Evolutionary conservation across 2,797 vertebrate genomes (phyloP).

Genomic region (Pitangus sulphuratus): DNA sequence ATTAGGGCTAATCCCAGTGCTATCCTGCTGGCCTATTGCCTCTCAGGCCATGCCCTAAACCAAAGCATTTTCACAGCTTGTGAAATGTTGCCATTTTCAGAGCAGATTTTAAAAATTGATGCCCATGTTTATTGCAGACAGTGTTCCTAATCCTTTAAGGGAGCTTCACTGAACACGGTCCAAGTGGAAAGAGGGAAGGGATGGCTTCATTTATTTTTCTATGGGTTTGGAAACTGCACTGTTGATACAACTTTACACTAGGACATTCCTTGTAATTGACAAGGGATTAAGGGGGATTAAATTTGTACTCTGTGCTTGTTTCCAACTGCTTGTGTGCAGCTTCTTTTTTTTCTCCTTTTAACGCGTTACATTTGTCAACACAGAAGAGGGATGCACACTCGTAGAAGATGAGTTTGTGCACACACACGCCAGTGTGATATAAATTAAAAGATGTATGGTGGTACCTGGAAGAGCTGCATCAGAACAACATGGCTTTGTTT

Average conservation of each 20-base stretch:
- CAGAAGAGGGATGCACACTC: neutral
- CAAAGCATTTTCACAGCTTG: constrained; percentile 60
- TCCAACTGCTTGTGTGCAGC: constrained; percentile 10
- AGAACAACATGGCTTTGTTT: neutral
- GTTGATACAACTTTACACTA: constrained; percentile 4
- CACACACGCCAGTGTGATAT: neutral
- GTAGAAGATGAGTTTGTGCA: neutral
- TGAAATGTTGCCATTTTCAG: constrained; percentile 53
- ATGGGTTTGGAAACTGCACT: neutral
- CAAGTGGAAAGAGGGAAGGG: neutral
- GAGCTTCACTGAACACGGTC: neutral
- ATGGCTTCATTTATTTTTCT: constrained; percentile 26
- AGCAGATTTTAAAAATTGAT: constrained; percentile 64
- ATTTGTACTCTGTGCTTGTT: constrained; percentile 31
- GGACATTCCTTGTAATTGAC: neutral
- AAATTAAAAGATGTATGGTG: neutral
- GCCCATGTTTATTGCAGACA: constrained; percentile 31
- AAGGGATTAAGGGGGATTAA: constrained; percentile 29
- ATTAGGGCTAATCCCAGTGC: constrained; percentile 80
- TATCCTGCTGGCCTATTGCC: constrained; percentile 77
- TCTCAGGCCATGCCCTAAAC: constrained; percentile 68
- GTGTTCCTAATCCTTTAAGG: constrained; percentile 42
- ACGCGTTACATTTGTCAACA: neutral
- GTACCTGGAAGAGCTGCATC: neutral
- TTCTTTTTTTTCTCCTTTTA: neutral